Evolutionary conservation across 2,888 invertebrate species (phyloP).

Genomic region (Syrphus vitripennis): DNA sequence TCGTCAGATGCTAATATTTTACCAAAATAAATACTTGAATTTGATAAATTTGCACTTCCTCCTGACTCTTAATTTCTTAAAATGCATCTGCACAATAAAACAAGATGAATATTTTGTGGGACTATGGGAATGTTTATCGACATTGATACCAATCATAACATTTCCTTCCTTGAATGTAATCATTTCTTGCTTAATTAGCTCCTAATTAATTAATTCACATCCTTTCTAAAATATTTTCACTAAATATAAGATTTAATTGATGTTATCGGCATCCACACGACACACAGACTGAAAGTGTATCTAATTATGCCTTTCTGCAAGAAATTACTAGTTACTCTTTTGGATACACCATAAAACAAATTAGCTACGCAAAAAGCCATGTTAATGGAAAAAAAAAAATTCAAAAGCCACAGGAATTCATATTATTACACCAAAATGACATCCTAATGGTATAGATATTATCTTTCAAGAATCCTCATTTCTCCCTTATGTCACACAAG

Average conservation of each 20-base stretch:
- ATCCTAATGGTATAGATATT: conserved; percentile 50
- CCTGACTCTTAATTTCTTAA: no score
- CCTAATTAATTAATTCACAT: conserved; percentile 1
- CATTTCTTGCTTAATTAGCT: no score
- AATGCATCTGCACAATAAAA: no score
- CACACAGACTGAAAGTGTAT: not conserved
- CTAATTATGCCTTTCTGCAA: conserved; percentile 25
- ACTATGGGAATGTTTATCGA: no score
- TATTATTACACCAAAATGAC: not conserved
- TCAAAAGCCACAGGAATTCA: conserved; percentile 13
- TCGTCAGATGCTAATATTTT: no score
- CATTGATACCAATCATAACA: no score
- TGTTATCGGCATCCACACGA: no score
- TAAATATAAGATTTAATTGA: not conserved
- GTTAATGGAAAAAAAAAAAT: not conserved
- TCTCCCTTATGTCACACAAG: conserved; percentile 19
- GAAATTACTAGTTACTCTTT: conserved; percentile 12
- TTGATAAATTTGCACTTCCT: no score
- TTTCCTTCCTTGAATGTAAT: no score
- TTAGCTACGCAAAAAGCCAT: conserved; percentile 14
- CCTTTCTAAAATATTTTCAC: not conserved
- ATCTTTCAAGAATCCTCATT: conserved; percentile 16
- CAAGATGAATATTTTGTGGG: no score
- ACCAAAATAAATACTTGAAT: no score
- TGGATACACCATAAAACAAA: conserved; percentile 25